Conservation (phyloP, 2,797 vertebrate species). For the Cynodonichthys magdalenae region DNA sequence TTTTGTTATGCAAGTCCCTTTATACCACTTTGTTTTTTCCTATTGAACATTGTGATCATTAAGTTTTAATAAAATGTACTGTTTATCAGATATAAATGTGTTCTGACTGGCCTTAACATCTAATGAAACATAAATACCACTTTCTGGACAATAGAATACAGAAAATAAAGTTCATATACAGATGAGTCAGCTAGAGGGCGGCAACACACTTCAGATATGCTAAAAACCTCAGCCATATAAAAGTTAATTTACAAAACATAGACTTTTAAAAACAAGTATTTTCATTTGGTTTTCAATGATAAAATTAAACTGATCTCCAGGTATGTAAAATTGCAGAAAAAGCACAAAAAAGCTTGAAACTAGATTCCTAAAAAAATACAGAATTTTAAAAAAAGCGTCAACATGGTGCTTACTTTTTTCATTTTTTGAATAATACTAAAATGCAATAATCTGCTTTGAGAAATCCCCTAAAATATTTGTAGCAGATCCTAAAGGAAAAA, state of each 20-base stretch:
- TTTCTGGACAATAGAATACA: not conserved
- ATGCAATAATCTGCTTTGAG: not conserved
- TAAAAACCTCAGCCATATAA: not conserved
- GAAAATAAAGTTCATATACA: not conserved
- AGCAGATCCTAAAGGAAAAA: too few relatives aligned
- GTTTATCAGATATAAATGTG: not conserved
- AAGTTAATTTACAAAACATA: too few relatives aligned
- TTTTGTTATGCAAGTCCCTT: not conserved
- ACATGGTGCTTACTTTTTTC: not conserved
- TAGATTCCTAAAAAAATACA: too few relatives aligned
- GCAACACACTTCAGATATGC: constrained; percentile 26
- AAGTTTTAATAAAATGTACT: not conserved
- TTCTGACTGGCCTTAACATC: not conserved
- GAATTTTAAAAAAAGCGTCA: too few relatives aligned
- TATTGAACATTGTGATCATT: not conserved
- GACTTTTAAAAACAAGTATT: too few relatives aligned
- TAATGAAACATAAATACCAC: not conserved
- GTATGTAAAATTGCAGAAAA: too few relatives aligned
- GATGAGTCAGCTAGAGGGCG: constrained; percentile 57
- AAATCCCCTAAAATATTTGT: not conserved
- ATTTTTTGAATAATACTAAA: too few relatives aligned
- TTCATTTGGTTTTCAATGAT: too few relatives aligned
- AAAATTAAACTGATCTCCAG: too few relatives aligned
- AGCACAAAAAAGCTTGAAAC: too few relatives aligned
- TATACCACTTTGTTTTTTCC: not conserved